Conservation (phyloP, 2,888 invertebrate species). For the Cordylochernes scorpioides region DNA sequence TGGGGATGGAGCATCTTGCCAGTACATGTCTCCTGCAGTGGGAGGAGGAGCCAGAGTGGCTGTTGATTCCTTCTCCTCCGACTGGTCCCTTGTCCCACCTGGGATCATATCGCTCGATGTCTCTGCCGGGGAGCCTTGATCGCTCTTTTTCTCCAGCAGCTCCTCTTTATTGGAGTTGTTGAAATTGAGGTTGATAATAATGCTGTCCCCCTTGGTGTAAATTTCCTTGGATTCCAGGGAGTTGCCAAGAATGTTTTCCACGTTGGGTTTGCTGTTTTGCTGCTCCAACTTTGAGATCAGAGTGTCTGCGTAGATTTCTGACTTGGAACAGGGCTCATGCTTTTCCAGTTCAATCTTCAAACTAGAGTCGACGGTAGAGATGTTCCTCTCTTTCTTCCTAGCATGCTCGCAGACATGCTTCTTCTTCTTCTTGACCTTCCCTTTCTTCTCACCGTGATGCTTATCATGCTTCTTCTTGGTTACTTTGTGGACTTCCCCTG, state of each 20-base stretch:
- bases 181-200: constrained; percentile 70
- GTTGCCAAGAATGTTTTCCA: constrained; percentile 7
- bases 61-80: background rate
- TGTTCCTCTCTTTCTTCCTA: too few relatives aligned
- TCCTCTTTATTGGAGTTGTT: constrained; percentile 4
- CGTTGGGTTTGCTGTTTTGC: background rate
- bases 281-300: too few relatives aligned
- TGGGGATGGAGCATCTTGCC: background rate
- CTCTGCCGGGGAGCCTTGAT: background rate
- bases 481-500: too few relatives aligned
- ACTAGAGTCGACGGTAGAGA: too few relatives aligned
- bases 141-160: background rate
- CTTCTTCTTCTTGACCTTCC: too few relatives aligned
- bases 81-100: background rate
- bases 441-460: too few relatives aligned
- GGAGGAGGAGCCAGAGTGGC: background rate
- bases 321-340: too few relatives aligned
- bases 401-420: too few relatives aligned
- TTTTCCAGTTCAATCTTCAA: too few relatives aligned
- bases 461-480: too few relatives aligned
- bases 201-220: constrained; percentile 72
- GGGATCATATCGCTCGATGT: background rate
- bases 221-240: constrained; percentile 48
- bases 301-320: too few relatives aligned
- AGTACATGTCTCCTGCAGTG: background rate